Evolutionary conservation across 37 sponge, comb jelly and placozoan species (phyloP).

Genomic region (Hormiphora californensis): DNA sequence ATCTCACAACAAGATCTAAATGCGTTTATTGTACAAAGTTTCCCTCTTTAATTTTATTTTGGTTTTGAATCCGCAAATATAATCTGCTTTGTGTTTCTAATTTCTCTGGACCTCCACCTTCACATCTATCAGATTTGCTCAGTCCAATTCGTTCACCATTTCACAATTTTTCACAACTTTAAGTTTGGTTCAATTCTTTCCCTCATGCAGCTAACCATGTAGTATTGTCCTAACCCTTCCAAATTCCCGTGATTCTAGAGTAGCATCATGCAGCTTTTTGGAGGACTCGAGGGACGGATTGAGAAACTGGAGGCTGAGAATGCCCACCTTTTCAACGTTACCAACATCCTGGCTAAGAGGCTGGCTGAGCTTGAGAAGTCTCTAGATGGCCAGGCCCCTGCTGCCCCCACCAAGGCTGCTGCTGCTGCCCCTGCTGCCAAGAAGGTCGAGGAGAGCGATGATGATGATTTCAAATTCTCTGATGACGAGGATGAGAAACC

Average conservation of each 20-base stretch:
- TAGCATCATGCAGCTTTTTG: conserved; percentile 56
- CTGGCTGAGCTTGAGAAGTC: conserved; percentile 39
- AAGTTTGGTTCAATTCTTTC: no score
- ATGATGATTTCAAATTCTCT: conserved; percentile 54
- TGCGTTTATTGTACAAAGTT: no score
- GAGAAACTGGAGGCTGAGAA: conserved; percentile 54
- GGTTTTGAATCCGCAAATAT: no score
- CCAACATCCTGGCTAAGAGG: conserved; percentile 48
- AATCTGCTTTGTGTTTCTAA: no score
- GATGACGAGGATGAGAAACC: conserved; percentile 14
- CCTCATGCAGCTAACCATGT: no score
- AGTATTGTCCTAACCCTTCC: no score
- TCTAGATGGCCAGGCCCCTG: not conserved
- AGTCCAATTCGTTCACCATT: no score
- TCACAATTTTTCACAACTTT: no score
- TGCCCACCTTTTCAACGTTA: conserved; percentile 50
- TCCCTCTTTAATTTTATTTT: no score
- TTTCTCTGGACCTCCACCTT: no score
- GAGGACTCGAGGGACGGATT: conserved; percentile 37
- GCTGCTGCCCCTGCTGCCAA: conserved; percentile 8
- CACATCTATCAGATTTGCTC: no score
- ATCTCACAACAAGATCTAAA: conserved; percentile 56
- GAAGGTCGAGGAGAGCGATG: conserved; percentile 48
- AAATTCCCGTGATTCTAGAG: not conserved
- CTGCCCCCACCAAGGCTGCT: not conserved